A percentile compares a stretch with the other conserved stretches of the same genome.
phyloP scores from a whole-genome alignment of 1,140 invertebrate genomes.

The Vollenhovia emeryi region DNA sequence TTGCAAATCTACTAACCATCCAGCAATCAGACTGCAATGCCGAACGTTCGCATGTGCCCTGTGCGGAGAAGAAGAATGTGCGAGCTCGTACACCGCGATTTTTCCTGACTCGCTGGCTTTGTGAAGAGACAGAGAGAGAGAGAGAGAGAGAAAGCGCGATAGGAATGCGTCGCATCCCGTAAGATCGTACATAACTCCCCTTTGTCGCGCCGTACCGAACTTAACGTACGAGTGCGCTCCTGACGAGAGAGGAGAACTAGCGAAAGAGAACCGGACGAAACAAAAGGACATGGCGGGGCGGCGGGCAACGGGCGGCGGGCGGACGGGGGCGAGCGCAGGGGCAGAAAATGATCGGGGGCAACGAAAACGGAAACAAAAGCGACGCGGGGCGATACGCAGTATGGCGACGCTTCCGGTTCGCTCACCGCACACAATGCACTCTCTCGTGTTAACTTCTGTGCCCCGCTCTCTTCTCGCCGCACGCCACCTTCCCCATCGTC shows the following conservation, averaged over 20 bases:
- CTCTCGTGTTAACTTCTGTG: slow-evolving; percentile 82
- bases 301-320: slow-evolving; percentile 1
- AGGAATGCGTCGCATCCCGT: slow-evolving; percentile 17
- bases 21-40: neutral
- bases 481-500: slow-evolving; percentile 52
- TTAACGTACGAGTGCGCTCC: slow-evolving; percentile 56
- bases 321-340: slow-evolving; percentile 29
- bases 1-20: slow-evolving; percentile 28
- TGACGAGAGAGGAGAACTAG: slow-evolving; percentile 51
- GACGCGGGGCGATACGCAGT: slow-evolving; percentile 82
- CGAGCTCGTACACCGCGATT: slow-evolving; percentile 17
- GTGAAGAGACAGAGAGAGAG: slow-evolving; percentile 2
- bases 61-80: slow-evolving; percentile 14
- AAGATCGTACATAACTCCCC: slow-evolving; percentile 60
- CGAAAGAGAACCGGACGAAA: slow-evolving; percentile 68
- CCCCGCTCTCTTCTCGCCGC: slow-evolving; percentile 51
- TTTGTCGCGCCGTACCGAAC: slow-evolving; percentile 66
- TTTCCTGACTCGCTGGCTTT: slow-evolving; percentile 25
- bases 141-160: neutral
- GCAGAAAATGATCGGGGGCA: slow-evolving; percentile 80
- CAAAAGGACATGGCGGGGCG: slow-evolving; percentile 62
- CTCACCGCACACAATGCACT: slow-evolving; percentile 85
- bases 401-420: slow-evolving; percentile 85
- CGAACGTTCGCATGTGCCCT: slow-evolving; percentile 13
- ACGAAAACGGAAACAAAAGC: slow-evolving; percentile 84